Evolutionary conservation across 2,888 invertebrate species (phyloP), one percentile per base, ranked within the genome.

Genomic region (Hipparchia sbordonii): DNA sequence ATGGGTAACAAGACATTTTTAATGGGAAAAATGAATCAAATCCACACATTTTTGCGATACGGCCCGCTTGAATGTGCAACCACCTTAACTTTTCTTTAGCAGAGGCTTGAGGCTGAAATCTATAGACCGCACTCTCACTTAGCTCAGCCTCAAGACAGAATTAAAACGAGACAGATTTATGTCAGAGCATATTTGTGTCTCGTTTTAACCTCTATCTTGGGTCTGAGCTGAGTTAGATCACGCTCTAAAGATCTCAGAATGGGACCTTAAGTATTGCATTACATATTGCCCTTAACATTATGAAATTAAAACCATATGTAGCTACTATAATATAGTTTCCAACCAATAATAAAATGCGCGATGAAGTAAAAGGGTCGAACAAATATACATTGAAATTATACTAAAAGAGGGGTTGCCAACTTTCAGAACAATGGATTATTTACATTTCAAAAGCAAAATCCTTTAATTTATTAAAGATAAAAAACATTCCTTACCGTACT

Each of bases 391-490:
- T 45, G 13, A 13, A 57, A 67, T 67, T 13, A 59, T 59, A 59
- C 8, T n/a, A 68, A 46, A 2, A 39, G 39, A 5, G 59, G 68
- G 59, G 68, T 68, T 68, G 68, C 68, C 68, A 68, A 60, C 67
- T 48, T 72, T 72, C 63, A 10, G 52, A 59, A 46, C 57, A 72
- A 65, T 13, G 59, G 65, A 46, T 23, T 10, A 48, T 9, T 48
- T 48, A 63, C 62, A 67, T 54, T 56, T 72, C 48, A 33, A 33
- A 67, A 56, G 39, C 23, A 51, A 10, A 52, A 12, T 57, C 7
- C 6, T 13, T 23, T 10, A 23, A 4, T 48, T 23, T 8, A 3
- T 8, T 13, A 8, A 1, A 48, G 23, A 51, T 33, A 54, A 63
- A 33, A 54, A 56, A 54, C 39, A 33, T 39, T 6, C 65, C 51